Percentiles rank a stretch among this genome's conserved stretches.
Conservation (phyloP, 1,140 invertebrate species). For the Drosophila ercepeae region DNA sequence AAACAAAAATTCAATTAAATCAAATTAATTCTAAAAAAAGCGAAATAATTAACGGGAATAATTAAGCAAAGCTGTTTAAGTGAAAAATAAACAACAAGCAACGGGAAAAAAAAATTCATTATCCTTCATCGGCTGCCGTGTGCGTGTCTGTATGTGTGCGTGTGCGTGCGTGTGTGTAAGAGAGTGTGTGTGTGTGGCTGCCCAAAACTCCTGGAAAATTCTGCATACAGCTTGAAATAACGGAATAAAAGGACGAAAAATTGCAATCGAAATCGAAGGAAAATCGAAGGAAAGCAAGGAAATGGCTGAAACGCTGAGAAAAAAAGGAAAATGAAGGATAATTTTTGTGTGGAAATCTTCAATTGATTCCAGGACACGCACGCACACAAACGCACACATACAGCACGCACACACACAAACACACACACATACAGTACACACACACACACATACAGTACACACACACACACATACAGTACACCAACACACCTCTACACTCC, state of each 20-base stretch:
- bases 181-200: slow-evolving; percentile 32
- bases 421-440: no score
- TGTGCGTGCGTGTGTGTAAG: slow-evolving; percentile 5
- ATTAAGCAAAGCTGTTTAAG: background rate
- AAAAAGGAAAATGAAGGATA: background rate
- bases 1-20: background rate
- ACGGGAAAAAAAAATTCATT: slow-evolving; percentile 4
- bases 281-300: slow-evolving; percentile 10
- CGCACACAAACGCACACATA: slow-evolving; percentile 10
- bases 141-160: slow-evolving; percentile 13
- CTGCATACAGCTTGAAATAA: slow-evolving; percentile 11
- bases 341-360: slow-evolving; percentile 1
- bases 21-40: background rate
- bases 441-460: slow-evolving; percentile 14
- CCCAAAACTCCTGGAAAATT: slow-evolving; percentile 32
- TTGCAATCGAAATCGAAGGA: background rate
- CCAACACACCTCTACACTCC: no score
- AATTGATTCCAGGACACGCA: slow-evolving; percentile 30
- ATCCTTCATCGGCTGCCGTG: slow-evolving; percentile 6
- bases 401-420: slow-evolving; percentile 6
- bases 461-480: slow-evolving; percentile 14
- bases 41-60: background rate
- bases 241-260: background rate
- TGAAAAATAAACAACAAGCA: slow-evolving; percentile 2
- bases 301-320: slow-evolving; percentile 21